A percentile compares a stretch with the other conserved stretches of the same genome.
Conservation (phyloP, 2,888 invertebrate genomes). For the Plebejus anna region DNA sequence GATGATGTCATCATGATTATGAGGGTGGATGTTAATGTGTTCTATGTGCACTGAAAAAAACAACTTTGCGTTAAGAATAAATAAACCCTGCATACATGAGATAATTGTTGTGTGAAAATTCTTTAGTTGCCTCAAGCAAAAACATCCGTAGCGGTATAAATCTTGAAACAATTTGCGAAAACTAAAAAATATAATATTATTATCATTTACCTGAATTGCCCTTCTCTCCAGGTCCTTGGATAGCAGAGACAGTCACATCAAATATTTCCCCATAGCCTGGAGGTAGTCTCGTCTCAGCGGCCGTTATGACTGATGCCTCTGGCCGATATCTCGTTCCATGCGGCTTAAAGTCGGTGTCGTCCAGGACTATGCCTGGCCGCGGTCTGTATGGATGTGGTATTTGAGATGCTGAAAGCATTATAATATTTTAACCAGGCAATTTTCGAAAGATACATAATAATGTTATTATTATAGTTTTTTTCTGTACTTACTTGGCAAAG, state of each 20-base stretch:
- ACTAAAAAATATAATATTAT: not conserved
- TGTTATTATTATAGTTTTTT: no score
- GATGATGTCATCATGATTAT: conserved; percentile 83
- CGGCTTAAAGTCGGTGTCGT: conserved; percentile 90
- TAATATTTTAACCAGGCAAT: not conserved
- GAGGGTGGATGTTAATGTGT: conserved; percentile 58
- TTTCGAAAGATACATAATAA: not conserved
- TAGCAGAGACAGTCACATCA: conserved; percentile 92
- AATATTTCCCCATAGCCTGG: conserved; percentile 88
- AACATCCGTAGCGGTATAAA: no score
- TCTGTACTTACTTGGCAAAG: conserved; percentile 58
- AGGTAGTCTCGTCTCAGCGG: conserved; percentile 58
- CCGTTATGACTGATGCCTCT: conserved; percentile 71
- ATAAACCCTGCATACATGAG: no score
- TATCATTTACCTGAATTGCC: conserved; percentile 53
- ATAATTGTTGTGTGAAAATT: no score
- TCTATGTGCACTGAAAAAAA: conserved; percentile 81
- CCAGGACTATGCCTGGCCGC: conserved; percentile 91
- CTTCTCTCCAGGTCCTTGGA: conserved; percentile 88
- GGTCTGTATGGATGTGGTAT: conserved; percentile 84
- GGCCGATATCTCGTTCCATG: conserved; percentile 70
- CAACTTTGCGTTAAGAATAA: not conserved
- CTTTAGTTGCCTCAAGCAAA: no score
- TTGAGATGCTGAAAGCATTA: conserved; percentile 55
- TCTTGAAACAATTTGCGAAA: not conserved